Percentiles rank a stretch among this genome's conserved stretches.
These are phyloP conservation scores for Plemyria rubiginata DNA, from an alignment of 2,888 invertebrate genomes.

Conservation along the genomic window DNA sequence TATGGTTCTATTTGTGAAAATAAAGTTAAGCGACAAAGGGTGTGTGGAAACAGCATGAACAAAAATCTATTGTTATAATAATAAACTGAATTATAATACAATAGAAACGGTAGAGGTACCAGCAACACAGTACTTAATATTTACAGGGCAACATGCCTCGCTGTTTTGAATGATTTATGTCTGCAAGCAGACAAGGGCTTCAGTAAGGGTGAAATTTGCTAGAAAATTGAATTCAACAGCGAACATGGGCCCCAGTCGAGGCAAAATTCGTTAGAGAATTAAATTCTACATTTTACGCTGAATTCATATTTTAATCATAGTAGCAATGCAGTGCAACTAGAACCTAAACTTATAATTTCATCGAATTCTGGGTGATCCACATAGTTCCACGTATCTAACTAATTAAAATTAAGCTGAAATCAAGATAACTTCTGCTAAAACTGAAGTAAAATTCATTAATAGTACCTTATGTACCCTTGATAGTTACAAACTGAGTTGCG, in stretches of 20 bases:
- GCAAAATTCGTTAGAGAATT: constrained; percentile 8
- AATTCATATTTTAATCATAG: neutral
- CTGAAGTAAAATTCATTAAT: too few relatives aligned
- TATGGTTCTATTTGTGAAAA: constrained; percentile 4
- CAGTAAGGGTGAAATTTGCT: constrained; percentile 3
- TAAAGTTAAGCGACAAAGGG: constrained; percentile 8
- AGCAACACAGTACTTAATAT: neutral
- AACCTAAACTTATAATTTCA: neutral
- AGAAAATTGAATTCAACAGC: constrained; percentile 12
- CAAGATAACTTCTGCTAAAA: neutral
- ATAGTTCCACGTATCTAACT: too few relatives aligned
- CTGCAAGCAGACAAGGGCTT: constrained; percentile 5
- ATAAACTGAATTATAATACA: constrained; percentile 6
- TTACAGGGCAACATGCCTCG: constrained; percentile 7
- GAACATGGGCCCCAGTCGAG: neutral
- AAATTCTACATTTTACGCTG: constrained; percentile 6
- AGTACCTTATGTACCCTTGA: too few relatives aligned
- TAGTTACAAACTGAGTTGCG: too few relatives aligned
- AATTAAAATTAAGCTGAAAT: too few relatives aligned
- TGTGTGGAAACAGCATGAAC: constrained; percentile 6
- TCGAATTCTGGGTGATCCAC: too few relatives aligned
- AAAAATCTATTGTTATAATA: constrained; percentile 14
- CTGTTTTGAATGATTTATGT: constrained; percentile 19
- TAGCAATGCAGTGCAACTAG: neutral
- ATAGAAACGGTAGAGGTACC: neutral